Evolutionary conservation across 2,797 vertebrate species (phyloP).

Genomic region (Yasuhikotakia modesta): DNA sequence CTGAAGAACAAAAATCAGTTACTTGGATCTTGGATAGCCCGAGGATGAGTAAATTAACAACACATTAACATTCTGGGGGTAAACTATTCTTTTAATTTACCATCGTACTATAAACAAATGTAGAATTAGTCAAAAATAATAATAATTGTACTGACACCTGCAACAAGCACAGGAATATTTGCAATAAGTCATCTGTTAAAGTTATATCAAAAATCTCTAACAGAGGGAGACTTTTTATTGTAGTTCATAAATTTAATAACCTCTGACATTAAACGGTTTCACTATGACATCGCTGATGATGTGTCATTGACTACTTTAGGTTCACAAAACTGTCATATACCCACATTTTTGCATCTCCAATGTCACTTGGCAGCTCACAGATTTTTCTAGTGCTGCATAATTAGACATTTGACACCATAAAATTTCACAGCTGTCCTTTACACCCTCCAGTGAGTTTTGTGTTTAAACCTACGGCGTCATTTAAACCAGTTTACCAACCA

Average conservation of each 20-base stretch:
- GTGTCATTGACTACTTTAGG: slow-evolving; percentile 36
- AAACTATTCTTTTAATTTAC: too few species aligned
- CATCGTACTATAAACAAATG: too few species aligned
- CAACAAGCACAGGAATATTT: neutral
- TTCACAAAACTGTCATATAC: neutral
- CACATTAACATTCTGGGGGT: too few species aligned
- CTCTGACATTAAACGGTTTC: slow-evolving; percentile 20
- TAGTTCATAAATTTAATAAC: neutral
- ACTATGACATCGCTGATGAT: slow-evolving; percentile 20
- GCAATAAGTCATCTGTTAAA: neutral
- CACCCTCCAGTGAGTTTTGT: slow-evolving; percentile 5
- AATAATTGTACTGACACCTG: neutral
- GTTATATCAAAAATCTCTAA: slow-evolving; percentile 7
- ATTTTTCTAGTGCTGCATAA: neutral
- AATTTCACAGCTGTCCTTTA: neutral
- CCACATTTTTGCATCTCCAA: slow-evolving; percentile 10
- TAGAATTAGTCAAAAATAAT: neutral
- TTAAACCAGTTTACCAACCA: slow-evolving; percentile 16
- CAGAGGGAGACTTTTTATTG: slow-evolving; percentile 40
- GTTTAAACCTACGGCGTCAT: slow-evolving; percentile 31
- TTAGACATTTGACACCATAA: neutral
- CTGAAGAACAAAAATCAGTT: too few species aligned
- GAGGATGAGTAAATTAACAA: neutral
- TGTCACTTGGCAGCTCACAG: slow-evolving; percentile 4
- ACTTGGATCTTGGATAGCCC: neutral